Percentiles rank a stretch among this genome's conserved stretches.
Conservation (phyloP, 2,113 vertebrate genomes). For the Vulpes ferrilata region DNA sequence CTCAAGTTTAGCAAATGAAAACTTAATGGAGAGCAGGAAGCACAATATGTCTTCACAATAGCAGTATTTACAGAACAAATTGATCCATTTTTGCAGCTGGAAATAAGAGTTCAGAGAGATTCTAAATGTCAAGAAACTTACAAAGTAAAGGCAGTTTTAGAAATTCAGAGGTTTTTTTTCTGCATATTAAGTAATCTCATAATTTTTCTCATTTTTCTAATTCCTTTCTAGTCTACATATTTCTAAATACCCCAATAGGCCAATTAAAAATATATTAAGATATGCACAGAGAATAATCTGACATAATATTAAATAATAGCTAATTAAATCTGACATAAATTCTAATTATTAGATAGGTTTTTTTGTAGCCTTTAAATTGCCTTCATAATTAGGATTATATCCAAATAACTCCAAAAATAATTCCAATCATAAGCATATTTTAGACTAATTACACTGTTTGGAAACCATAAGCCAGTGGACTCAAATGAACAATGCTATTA, state of each 20-base stretch:
- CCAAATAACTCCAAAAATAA: constrained; percentile 29
- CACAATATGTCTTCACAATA: constrained; percentile 30
- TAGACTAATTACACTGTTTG: background rate
- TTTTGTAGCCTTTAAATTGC: background rate
- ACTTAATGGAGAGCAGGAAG: background rate
- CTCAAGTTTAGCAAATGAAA: constrained; percentile 55
- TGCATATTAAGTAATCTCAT: background rate
- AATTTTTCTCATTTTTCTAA: background rate
- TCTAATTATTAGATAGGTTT: background rate
- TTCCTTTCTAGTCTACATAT: background rate
- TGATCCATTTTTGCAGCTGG: background rate
- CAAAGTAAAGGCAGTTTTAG: background rate
- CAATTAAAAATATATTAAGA: background rate
- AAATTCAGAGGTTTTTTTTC: background rate
- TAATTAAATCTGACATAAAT: background rate
- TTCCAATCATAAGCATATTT: background rate
- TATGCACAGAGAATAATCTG: background rate
- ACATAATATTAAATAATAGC: background rate
- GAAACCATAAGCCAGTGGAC: background rate
- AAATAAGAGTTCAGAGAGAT: background rate
- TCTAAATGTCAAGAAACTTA: background rate
- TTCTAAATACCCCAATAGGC: background rate
- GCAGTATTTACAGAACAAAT: constrained; percentile 34
- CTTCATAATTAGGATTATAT: background rate
- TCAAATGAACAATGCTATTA: constrained; percentile 48